A percentile compares a stretch with the other conserved stretches of the same genome.
phyloP scores from a whole-genome alignment of 2,797 vertebrate species.

The Halcyon smyrnensis region DNA sequence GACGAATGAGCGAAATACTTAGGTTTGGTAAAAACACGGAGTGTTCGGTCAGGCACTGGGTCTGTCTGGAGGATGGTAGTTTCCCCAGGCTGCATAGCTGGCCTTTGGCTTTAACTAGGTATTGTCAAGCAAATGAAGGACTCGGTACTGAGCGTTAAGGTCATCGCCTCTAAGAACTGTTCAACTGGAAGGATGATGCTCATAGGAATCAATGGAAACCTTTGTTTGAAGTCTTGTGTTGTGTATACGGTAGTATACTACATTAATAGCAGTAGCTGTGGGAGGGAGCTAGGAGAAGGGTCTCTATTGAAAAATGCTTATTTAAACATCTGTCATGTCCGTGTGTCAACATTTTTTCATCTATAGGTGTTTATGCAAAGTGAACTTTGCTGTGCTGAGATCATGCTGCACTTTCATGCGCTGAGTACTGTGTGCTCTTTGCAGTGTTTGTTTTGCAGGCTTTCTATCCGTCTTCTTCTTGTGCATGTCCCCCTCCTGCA shows the following conservation, averaged over 20 bases:
- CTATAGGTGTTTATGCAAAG: background rate
- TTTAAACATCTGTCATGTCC: background rate
- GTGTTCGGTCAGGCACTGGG: background rate
- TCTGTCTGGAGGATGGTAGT: background rate
- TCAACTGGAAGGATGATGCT: conserved; percentile 4
- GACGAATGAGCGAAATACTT: background rate
- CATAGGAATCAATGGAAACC: conserved; percentile 9
- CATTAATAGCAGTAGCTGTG: background rate
- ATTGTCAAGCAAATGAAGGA: conserved; percentile 10
- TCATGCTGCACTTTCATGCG: background rate
- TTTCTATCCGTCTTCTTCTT: background rate
- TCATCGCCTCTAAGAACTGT: background rate
- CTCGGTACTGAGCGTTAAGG: background rate
- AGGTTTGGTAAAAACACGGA: background rate
- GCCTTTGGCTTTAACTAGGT: background rate
- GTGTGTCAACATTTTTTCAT: background rate
- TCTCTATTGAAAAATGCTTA: background rate
- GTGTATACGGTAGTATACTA: background rate
- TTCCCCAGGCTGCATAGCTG: background rate
- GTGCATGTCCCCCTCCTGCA: background rate
- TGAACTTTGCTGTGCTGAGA: conserved; percentile 15
- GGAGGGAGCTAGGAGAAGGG: background rate
- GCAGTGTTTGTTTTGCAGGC: background rate
- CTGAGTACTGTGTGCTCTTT: background rate
- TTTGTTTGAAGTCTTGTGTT: conserved; percentile 36